Conservation (phyloP, 2,113 vertebrate species). For the Ptychochromis oligacanthus region DNA sequence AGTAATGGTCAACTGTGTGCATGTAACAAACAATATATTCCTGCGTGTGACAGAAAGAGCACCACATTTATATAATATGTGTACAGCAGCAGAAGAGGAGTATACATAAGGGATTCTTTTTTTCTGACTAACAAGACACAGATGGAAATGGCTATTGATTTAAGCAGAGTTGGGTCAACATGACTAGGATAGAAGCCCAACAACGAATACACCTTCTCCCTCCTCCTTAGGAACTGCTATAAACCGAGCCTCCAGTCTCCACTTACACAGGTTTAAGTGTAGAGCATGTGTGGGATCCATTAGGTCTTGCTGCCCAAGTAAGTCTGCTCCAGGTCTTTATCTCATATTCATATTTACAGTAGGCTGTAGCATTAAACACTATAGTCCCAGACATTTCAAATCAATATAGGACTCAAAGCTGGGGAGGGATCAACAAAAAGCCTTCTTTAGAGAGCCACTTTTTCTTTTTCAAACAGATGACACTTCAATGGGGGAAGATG, state of each 20-base stretch:
- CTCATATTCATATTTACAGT: background rate
- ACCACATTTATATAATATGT: conserved; percentile 8
- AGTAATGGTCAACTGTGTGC: background rate
- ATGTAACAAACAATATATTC: conserved; percentile 8
- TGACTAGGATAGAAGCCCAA: conserved; percentile 34
- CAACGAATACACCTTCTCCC: conserved; percentile 25
- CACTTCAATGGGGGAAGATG: background rate
- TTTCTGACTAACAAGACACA: conserved; percentile 36
- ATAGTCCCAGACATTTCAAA: background rate
- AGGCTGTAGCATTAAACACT: background rate
- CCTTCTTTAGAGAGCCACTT: background rate
- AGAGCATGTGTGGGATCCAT: conserved; percentile 27
- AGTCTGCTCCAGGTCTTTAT: background rate
- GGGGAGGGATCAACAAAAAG: background rate
- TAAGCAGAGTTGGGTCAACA: conserved; percentile 39
- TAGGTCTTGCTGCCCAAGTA: background rate
- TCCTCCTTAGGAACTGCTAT: conserved; percentile 15
- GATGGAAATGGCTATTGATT: conserved; percentile 59
- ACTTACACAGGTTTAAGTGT: conserved; percentile 31
- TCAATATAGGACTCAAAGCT: conserved; percentile 2
- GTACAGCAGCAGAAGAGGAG: conserved; percentile 4
- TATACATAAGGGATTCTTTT: conserved; percentile 38
- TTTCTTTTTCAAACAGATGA: conserved; percentile 15
- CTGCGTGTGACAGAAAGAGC: background rate
- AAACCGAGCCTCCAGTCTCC: conserved; percentile 21